A percentile compares a stretch with the other conserved stretches of the same genome.
Evolutionary conservation across 1,140 invertebrate species (phyloP).

Genomic region (Drosophila ananassae): DNA sequence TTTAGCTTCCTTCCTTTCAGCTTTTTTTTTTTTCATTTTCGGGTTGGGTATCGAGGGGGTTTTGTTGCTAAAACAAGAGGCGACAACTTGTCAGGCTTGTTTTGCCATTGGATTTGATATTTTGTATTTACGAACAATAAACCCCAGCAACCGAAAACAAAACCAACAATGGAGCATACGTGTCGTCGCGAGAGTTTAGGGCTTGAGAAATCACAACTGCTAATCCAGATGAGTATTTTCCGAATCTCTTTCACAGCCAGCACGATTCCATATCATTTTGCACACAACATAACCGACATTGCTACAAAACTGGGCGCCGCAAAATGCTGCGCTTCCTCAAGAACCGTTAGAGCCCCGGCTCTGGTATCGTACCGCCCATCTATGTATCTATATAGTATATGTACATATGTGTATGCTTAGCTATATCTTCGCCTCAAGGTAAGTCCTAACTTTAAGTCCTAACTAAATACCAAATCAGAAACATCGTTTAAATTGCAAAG

Average conservation of each 20-base stretch:
- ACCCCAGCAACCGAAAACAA: conserved; percentile 4
- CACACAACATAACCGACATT: conserved; percentile 31
- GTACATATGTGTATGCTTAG: conserved; percentile 33
- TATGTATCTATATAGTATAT: conserved; percentile 44
- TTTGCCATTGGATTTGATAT: conserved; percentile 36
- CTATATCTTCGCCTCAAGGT: conserved; percentile 66
- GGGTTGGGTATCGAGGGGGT: background rate
- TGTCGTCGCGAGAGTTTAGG: conserved; percentile 26
- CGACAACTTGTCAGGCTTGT: conserved; percentile 56
- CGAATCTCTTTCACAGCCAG: conserved; percentile 59
- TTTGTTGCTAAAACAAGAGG: conserved; percentile 55
- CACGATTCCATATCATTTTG: conserved; percentile 63
- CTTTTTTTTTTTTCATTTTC: conserved; percentile 15
- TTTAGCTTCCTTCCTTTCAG: conserved; percentile 22
- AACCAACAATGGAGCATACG: conserved; percentile 69
- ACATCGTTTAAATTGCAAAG: conserved; percentile 60
- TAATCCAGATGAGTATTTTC: conserved; percentile 46
- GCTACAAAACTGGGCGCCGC: conserved; percentile 36
- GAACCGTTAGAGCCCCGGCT: conserved; percentile 60
- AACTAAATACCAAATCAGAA: conserved; percentile 1
- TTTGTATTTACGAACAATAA: conserved; percentile 36
- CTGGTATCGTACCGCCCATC: conserved; percentile 48
- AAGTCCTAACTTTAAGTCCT: conserved; percentile 34
- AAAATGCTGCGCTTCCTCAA: conserved; percentile 77
- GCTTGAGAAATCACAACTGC: conserved; percentile 31